Conservation (phyloP, 2,888 invertebrate genomes). For the Xestoiulus laeticollis region DNA sequence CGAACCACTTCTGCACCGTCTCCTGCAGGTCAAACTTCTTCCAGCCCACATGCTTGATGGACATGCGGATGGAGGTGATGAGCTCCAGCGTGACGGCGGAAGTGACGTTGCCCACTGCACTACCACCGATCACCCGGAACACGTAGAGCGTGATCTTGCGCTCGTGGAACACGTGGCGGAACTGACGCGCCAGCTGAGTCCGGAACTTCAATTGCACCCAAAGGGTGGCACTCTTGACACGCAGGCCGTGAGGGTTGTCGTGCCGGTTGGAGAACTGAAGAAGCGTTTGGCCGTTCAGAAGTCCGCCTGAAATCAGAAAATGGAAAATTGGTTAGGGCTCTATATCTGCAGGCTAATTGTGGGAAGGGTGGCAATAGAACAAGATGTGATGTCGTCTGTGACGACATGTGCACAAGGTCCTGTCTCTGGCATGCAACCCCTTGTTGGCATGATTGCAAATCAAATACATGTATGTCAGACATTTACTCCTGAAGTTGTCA, state of each 20-base stretch:
- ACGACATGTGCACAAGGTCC: too few species aligned
- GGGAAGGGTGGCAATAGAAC: background rate
- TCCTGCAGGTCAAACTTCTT: slow-evolving; percentile 84
- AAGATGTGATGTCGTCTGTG: too few species aligned
- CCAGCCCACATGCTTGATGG: slow-evolving; percentile 79
- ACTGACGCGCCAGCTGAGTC: slow-evolving; percentile 61
- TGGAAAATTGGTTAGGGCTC: slow-evolving; percentile 27
- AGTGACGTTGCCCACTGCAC: slow-evolving; percentile 41
- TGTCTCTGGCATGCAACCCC: too few species aligned
- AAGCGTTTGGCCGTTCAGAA: slow-evolving; percentile 83
- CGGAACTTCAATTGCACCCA: slow-evolving; percentile 76
- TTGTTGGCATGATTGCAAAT: too few species aligned
- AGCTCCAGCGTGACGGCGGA: slow-evolving; percentile 66
- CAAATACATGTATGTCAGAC: too few species aligned
- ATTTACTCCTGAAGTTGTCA: too few species aligned
- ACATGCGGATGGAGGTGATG: slow-evolving; percentile 69
- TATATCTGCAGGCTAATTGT: too few species aligned
- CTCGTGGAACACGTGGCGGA: slow-evolving; percentile 59
- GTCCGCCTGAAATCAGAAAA: slow-evolving; percentile 73
- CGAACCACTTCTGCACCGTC: slow-evolving; percentile 78
- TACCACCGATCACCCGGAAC: slow-evolving; percentile 68
- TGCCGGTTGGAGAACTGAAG: slow-evolving; percentile 83
- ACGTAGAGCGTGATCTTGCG: slow-evolving; percentile 76
- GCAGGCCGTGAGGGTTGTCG: slow-evolving; percentile 71
- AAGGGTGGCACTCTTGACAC: slow-evolving; percentile 80